Evolutionary conservation across 2,888 invertebrate genomes (phyloP).

Genomic region (Conomelus anceps): DNA sequence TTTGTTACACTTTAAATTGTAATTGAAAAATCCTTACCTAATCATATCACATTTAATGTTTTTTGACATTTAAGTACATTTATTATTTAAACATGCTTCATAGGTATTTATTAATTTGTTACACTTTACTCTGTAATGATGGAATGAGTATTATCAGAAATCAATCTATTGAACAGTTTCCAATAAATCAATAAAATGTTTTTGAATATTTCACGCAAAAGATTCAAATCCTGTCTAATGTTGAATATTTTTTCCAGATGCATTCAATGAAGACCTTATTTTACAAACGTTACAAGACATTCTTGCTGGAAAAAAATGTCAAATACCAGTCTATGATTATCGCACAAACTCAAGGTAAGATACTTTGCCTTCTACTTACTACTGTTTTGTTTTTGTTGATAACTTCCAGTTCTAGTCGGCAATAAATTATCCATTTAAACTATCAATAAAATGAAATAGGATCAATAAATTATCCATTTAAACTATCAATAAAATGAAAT

Average conservation of each 20-base stretch:
- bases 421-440: neutral
- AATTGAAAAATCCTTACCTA: too few relatives aligned
- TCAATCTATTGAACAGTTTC: too few relatives aligned
- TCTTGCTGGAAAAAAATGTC: conserved; percentile 75
- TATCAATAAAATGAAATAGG: too few relatives aligned
- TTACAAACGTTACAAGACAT: conserved; percentile 73
- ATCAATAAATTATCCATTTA: neutral
- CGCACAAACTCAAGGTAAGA: conserved; percentile 79
- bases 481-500: too few relatives aligned
- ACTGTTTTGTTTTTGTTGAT: neutral
- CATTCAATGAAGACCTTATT: conserved; percentile 86
- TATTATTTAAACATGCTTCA: too few relatives aligned
- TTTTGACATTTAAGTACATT: too few relatives aligned
- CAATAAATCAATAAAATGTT: too few relatives aligned
- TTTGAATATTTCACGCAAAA: neutral
- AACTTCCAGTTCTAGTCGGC: neutral
- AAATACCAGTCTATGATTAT: conserved; percentile 91
- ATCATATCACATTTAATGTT: too few relatives aligned
- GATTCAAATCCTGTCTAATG: neutral
- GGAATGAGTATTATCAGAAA: too few relatives aligned
- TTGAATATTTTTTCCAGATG: conserved; percentile 51
- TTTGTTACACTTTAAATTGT: too few relatives aligned
- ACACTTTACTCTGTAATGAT: too few relatives aligned
- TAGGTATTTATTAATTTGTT: too few relatives aligned
- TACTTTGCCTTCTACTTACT: neutral